Percentiles rank a stretch among this genome's conserved stretches.
These are phyloP conservation scores for Geodia barretti DNA, from an alignment of 37 sponge, comb jelly and placozoan species.

Conservation along the genomic window DNA sequence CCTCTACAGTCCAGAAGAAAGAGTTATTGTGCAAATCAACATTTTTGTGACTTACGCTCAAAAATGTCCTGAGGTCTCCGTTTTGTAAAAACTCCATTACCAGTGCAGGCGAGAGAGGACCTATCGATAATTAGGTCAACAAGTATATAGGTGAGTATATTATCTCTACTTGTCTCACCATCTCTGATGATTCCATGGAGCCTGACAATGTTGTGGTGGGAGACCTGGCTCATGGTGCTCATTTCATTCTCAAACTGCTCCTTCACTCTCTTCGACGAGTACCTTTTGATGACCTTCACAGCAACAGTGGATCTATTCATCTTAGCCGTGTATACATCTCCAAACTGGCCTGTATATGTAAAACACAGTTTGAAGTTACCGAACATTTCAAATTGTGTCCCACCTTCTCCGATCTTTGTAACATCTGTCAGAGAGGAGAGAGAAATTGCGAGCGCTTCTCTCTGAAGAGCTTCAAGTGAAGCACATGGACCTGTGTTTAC, in stretches of 20 bases:
- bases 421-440: neutral
- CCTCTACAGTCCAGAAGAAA: no score
- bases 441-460: neutral
- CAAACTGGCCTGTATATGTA: constrained; percentile 32
- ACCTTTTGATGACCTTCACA: constrained; percentile 5
- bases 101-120: constrained; percentile 10
- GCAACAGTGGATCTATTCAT: constrained; percentile 4
- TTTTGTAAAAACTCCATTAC: constrained; percentile 61
- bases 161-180: neutral
- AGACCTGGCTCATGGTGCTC: constrained; percentile 16
- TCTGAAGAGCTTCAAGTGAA: neutral
- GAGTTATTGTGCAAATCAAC: no score
- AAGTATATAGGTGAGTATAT: neutral
- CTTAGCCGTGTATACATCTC: constrained; percentile 41
- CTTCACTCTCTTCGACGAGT: neutral
- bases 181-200: constrained; percentile 31
- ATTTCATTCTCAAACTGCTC: constrained; percentile 5
- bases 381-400: no score
- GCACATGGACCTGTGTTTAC: no score
- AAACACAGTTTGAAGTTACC: no score
- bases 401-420: neutral
- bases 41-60: constrained; percentile 33
- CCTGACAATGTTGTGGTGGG: constrained; percentile 40
- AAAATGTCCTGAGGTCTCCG: constrained; percentile 52
- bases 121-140: neutral